Base-by-base conservation (phyloP, 2,797 vertebrate genomes). In the Hozukius guyotensis region DNA sequence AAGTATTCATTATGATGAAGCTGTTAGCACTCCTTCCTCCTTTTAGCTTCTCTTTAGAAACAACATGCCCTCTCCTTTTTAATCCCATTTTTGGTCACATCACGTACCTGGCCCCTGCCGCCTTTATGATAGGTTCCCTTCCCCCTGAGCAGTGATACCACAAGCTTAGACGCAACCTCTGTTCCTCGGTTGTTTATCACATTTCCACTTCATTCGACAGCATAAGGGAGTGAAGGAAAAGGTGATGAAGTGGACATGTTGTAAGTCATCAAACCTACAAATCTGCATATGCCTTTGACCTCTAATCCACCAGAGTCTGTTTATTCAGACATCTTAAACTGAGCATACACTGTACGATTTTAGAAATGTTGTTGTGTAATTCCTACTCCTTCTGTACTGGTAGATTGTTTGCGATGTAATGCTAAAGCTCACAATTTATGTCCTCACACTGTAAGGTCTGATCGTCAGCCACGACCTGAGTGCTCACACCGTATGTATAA, bases 41-140 rank as follows among this genome's bases (percentile, higher is more conserved):
- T 81, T 88, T 56, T 11, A 62, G 31, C 77, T 85, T 69, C 66
- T 81, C 79, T 79, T 81, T 68, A 64, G 69, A 81, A 65, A 80
- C 56, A 65, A 80, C 56, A 72, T 5, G 14, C 52, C 46, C 11
- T 72, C 13, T 31, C 1, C 16, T 25, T 69, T 72, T 71, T 4
- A 32, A 14, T 65, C 34, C 4, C 3, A 32, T 77, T 74, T 68
- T 42, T 64, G 64, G 68, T 70, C 65, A 46, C 29, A 16, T 72
- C 61, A 29, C 0, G 1, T 34, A 64, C 25, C 22, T 14, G 61
- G 16, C 31, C 34, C 11, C 69, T 70, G 68, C 49, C 16, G 49
- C 52, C 25, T 63, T 49, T 16, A 71, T 57, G 38, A 16, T 60
- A 42, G 34, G 31, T 62, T 86, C 11, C 34, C 57, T 63, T 67